Conservation (phyloP, 2,797 vertebrate genomes). For the Parauchenoglanis punctatus region DNA sequence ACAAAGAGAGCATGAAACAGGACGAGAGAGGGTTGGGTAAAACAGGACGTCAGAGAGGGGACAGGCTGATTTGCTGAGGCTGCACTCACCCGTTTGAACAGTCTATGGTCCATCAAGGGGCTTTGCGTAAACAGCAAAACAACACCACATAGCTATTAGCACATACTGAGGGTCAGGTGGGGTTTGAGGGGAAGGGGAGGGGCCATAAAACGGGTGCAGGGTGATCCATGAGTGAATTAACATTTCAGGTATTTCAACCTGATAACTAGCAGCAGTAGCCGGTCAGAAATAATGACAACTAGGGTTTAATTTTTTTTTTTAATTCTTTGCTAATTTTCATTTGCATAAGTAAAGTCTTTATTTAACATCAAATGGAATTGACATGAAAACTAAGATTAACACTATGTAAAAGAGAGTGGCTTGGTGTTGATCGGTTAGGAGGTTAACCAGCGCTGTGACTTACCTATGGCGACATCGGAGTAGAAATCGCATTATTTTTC, state of each 20-base stretch:
- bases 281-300: neutral
- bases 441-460: conserved; percentile 44
- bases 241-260: conserved; percentile 10
- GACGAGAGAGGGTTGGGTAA: conserved; percentile 58
- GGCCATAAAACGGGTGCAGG: conserved; percentile 55
- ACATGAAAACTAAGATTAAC: neutral
- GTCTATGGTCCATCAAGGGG: conserved; percentile 99
- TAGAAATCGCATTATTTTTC: conserved; percentile 98
- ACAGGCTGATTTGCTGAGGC: conserved; percentile 81
- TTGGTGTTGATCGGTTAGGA: conserved; percentile 7
- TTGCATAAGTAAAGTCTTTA: neutral
- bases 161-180: conserved; percentile 70
- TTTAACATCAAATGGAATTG: neutral
- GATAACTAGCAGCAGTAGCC: neutral
- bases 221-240: conserved; percentile 39
- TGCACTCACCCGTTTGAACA: conserved; percentile 99
- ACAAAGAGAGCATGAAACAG: conserved; percentile 57
- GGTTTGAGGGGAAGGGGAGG: conserved; percentile 53
- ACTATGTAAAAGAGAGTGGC: neutral
- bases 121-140: conserved; percentile 97
- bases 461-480: conserved; percentile 99
- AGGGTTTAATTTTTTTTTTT: neutral
- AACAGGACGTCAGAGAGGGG: conserved; percentile 64
- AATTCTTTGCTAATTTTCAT: neutral
- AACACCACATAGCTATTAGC: conserved; percentile 98